Base-by-base conservation (phyloP, 2,888 invertebrate species). In the Galeopsomyia nigrocyanea region DNA sequence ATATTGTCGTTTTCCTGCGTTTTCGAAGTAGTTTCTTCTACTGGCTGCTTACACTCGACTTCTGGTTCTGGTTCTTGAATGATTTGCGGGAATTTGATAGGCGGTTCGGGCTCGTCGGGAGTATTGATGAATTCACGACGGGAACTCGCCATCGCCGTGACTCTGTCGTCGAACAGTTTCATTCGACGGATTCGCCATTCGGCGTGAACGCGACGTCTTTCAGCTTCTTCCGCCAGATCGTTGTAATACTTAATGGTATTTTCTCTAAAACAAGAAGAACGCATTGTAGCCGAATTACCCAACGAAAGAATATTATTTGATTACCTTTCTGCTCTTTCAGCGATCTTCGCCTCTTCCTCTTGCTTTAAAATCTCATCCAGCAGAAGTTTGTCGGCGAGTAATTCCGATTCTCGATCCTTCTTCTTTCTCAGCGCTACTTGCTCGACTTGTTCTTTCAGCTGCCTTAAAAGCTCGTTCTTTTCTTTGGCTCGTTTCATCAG, bases 191-290 rank as follows among this genome's bases (percentile, higher is more conserved):
- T 88, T 79, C 90, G 89, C 90, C 90, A 90, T 77, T 89, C 88
- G 0, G 89, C 88, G 76, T 89, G 89, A 50, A 88, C 82, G 74
- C 88, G 88, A 72, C 89, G 88, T 77, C 88, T 89, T 72, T 91
- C 90, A 0, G 90, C 89, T 78, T 90, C 89, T 81, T 88, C 88
- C 50, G 89, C 90, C 55, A 92, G 81, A 79, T 90, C 89, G n/a
- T 90, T 88, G 78, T 92, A 92, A 81, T 92, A 91, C 78, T 89
- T 89, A 80, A 90, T 88, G 78, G 91, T 88, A 83, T 90, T 89
- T 71, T 87, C 87, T 58, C 91, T 92, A 51, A 16, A 77, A 75
- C 71, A 51, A 50, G 72, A 55, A 17, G 17, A 49, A 26, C 22
- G 9, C 26, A 26, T 26, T 26, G 26, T 26, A 3, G 26, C 26